Evolutionary conservation across 2,797 vertebrate genomes (phyloP), one percentile per base, ranked within the genome.

Genomic region (Kryptopterus vitreolus): DNA sequence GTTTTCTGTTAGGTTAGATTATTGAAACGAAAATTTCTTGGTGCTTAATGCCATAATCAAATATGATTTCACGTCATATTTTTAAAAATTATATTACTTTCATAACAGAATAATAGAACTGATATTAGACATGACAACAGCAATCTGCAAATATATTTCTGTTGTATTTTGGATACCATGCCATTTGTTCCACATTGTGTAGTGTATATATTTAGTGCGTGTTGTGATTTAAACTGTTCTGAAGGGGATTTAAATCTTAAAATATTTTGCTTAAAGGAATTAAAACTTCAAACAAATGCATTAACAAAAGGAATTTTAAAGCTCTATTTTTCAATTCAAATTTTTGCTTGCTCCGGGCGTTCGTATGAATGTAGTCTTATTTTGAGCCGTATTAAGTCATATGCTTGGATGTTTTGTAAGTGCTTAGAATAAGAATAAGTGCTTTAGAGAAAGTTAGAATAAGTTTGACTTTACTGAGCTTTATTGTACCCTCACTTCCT

Each of bases 401-500:
- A 7, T 6, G 38, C 38, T 43, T 43, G 38, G 38, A 1, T n/a
- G n/a, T n/a, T n/a, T n/a, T n/a, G n/a, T n/a, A n/a, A n/a, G n/a
- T n/a, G n/a, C n/a, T n/a, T n/a, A n/a, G n/a, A n/a, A n/a, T n/a
- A n/a, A n/a, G n/a, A n/a, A n/a, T n/a, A n/a, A n/a, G n/a, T n/a
- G n/a, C n/a, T n/a, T n/a, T n/a, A n/a, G n/a, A n/a, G n/a, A n/a
- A n/a, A n/a, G 7, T 48, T 10, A 24, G 38, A 69, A 29, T 50
- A 11, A 20, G 20, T 55, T 38, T 38, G 53, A 16, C 3, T 43
- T 58, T 24, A 43, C 15, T 59, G 20, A 59, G 58, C 3, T 58
- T 18, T 6, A 43, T 73, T 76, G 43, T 53, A 4, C 20, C 4
- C 69, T 63, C 2, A 26, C 31, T 76, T 79, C 79, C 18, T 74